Evolutionary conservation across 2,797 vertebrate species (phyloP).

Genomic region (Notoglanidium macrostoma): DNA sequence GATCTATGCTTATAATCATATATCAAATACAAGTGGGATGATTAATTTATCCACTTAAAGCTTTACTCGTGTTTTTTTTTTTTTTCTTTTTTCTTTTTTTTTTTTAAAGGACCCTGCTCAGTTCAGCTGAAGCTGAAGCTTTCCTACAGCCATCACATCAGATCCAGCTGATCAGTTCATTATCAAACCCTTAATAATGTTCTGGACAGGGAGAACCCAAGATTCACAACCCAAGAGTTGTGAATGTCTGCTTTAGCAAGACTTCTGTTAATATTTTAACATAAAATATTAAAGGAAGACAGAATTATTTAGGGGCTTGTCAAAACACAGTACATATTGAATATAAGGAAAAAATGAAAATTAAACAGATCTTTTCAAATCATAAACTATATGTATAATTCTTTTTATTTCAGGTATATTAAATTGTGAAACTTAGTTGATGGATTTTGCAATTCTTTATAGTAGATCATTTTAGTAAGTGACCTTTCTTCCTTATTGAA

Average conservation of each 20-base stretch:
- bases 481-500: not conserved
- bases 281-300: not conserved
- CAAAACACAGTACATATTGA: not conserved
- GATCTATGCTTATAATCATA: not conserved
- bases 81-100: not conserved
- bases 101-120: not conserved
- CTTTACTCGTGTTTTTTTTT: not conserved
- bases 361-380: not conserved
- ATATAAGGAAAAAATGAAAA: not conserved
- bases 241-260: not conserved
- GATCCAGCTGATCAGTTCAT: not conserved
- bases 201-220: not conserved
- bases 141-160: not conserved
- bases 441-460: conserved; percentile 76
- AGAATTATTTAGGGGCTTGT: not conserved
- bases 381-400: not conserved
- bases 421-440: conserved; percentile 70
- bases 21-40: not conserved
- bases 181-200: not conserved
- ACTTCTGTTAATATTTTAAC: not conserved
- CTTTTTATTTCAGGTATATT: conserved; percentile 66
- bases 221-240: not conserved
- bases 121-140: not conserved
- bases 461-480: conserved; percentile 76
- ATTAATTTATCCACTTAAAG: not conserved